Evolutionary conservation across 1,140 invertebrate genomes (phyloP).

Genomic region (Camponotus pennsylvanicus): DNA sequence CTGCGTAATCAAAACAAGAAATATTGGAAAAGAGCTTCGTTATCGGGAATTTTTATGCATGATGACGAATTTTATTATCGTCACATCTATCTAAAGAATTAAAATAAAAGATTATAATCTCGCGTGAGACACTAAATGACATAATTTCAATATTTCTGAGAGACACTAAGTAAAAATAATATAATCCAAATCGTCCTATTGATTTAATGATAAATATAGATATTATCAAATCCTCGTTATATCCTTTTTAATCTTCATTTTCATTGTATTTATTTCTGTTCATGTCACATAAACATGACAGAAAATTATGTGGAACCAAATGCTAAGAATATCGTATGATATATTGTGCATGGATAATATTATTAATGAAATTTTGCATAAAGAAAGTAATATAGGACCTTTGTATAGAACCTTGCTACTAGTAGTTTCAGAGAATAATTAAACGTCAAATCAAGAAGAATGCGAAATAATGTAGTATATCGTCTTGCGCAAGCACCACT

Average conservation of each 20-base stretch:
- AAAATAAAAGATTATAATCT: neutral
- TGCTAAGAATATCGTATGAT: neutral
- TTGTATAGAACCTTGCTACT: neutral
- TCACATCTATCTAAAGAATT: neutral
- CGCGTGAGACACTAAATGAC: too few species aligned
- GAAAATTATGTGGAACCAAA: neutral
- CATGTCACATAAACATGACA: neutral
- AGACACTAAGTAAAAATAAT: neutral
- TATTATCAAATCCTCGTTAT: neutral
- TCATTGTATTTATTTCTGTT: neutral
- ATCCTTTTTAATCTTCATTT: neutral
- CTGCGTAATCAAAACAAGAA: conserved; percentile 18
- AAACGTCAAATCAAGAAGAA: neutral
- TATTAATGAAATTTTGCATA: neutral
- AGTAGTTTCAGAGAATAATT: conserved; percentile 3
- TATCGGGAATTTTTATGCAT: neutral
- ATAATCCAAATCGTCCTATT: too few species aligned
- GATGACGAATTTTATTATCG: neutral
- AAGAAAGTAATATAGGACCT: neutral
- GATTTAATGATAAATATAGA: neutral
- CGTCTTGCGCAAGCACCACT: neutral
- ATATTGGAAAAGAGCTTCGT: neutral
- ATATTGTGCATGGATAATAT: neutral
- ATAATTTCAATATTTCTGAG: neutral
- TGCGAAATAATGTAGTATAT: conserved; percentile 18